phyloP scores from a whole-genome alignment of 1,140 invertebrate species.

The Papilio polyxenes region DNA sequence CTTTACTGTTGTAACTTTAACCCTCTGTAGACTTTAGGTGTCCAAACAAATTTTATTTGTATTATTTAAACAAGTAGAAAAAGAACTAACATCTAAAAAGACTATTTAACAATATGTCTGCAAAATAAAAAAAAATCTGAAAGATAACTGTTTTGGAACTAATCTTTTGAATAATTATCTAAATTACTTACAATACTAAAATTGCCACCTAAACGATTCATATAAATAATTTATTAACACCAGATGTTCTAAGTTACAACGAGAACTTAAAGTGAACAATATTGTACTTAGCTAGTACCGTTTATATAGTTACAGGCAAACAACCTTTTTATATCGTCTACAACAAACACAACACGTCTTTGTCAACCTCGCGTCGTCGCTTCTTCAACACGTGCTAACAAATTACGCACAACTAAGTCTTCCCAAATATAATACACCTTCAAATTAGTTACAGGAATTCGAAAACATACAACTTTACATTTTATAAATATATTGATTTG shows the following conservation, averaged over 20 bases:
- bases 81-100: constrained; percentile 31
- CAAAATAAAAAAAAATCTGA: constrained; percentile 6
- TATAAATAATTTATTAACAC: constrained; percentile 28
- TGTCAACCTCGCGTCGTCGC: constrained; percentile 54
- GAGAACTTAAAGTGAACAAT: constrained; percentile 45
- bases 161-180: constrained; percentile 3
- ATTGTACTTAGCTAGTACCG: constrained; percentile 51
- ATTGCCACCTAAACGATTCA: constrained; percentile 36
- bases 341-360: constrained; percentile 66
- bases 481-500: constrained; percentile 17
- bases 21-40: constrained; percentile 12
- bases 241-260: constrained; percentile 35
- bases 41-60: constrained; percentile 27
- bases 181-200: constrained; percentile 30
- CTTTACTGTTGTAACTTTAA: background rate
- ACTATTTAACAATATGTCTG: constrained; percentile 35
- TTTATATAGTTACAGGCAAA: constrained; percentile 59
- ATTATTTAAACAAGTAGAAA: constrained; percentile 35
- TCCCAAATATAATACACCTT: background rate
- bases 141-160: background rate
- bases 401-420: constrained; percentile 58
- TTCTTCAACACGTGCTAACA: constrained; percentile 54
- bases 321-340: constrained; percentile 62
- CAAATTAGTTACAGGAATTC: constrained; percentile 38
- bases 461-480: background rate